Evolutionary conservation across 1,140 invertebrate species (phyloP), one percentile per base, ranked within the genome.

Genomic region (Drosophila navojoa): DNA sequence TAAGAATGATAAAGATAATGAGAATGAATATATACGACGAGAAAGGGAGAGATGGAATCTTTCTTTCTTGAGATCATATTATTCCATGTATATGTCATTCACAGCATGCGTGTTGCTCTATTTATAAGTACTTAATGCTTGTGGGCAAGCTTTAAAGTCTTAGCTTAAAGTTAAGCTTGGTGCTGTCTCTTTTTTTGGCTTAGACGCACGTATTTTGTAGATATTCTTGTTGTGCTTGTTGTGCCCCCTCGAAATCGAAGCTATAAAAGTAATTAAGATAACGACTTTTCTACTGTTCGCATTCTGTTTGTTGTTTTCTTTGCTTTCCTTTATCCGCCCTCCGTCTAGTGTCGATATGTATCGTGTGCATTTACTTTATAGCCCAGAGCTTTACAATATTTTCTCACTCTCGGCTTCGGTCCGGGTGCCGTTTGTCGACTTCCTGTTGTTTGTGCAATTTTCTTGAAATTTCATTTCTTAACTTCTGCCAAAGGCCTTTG

Each of bases 211-310:
- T 73, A 47, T 58, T 55, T 49, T 15, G 49, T 50, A 25, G 54
- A 61, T 57, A 32, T 53, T 58, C 22, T 22, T 67, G 32, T 40
- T 66, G 4, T 40, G 45, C 59, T 22, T 22, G 19, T 22, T 22
- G 19, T 53, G 13, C 45, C 2, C 70, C 60, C 72, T 54, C 62
- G 76, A 77, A 87, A 87, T 87, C 84, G 84, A 87, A 82, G 82
- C 84, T 82, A 87, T 87, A 87, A 89, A 87, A 87, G 82, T 87
- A 87, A 87, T 87, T 87, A 87, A 87, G 82, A 87, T 87, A 87
- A 87, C 84, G 82, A 87, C 84, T 87, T 87, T 79, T 81, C 78
- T 87, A 77, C 58, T 76, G 72, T 59, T 76, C 58, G 59, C 76
- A 68, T 72, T 73, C 15, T 57, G 32, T 22, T 22, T 22, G 25